Base-by-base conservation (phyloP, 2,888 invertebrate genomes). In the Hydriomena furcata region DNA sequence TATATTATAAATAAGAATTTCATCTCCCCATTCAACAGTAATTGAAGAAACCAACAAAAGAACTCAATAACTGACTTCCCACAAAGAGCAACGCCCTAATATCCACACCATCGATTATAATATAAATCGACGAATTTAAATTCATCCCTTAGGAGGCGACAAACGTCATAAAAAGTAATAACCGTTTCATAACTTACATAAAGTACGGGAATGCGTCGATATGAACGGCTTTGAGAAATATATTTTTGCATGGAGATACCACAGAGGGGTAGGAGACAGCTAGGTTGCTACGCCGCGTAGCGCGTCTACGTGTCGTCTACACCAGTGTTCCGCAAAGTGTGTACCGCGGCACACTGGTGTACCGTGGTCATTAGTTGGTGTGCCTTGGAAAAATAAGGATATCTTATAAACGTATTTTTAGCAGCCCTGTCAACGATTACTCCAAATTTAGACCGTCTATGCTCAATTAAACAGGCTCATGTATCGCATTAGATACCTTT, bases 51-150 rank as follows among this genome's bases (percentile, higher is more conserved):
- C 12, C 38, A 12, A 51, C 45, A 37, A 35, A 52, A n/a, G 11
- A 34, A 40, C 32, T 43, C 47, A 28, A 52, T 46, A 52, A 41
- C 7, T 6, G 17, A 17, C 13, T 35, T 41, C 36, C 49, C 42
- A 6, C 42, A 37, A 42, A 35, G 38, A 47, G 52, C 52, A 42
- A 25, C 38, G 47, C 52, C 47, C 46, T 42, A 32, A 37, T 40
- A 49, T 12, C 36, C 28, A 17, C 72, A 80, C 79, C 71, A 81
- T 83, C 83, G 84, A 87, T 86, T 86, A 82, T 82, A 85, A 82
- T 85, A 85, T 84, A 84, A 83, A 87, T 87, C 82, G 84, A 62
- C 60, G 70, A 71, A 80, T 85, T 85, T 79, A 82, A 82, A 84
- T 70, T 71, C 66, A 65, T 73, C 77, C 76, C 76, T 71, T 70